phyloP scores from a whole-genome alignment of 2,888 invertebrate species.

The Dendrolimus houi region DNA sequence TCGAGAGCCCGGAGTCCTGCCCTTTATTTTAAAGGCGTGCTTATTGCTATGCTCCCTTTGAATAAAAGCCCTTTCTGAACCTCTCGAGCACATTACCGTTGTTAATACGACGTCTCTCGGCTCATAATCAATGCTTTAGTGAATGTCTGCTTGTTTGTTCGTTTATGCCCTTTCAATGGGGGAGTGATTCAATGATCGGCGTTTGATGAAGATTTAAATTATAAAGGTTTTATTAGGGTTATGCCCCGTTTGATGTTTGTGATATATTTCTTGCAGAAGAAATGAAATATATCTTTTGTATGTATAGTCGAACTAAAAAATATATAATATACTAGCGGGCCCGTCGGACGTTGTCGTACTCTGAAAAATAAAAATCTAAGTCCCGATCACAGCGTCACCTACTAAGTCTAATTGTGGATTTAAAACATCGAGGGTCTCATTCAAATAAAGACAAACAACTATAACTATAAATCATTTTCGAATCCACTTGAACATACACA shows the following conservation, averaged over 20 bases:
- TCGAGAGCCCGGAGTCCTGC: constrained; percentile 12
- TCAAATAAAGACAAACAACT: too few relatives aligned
- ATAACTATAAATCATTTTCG: too few relatives aligned
- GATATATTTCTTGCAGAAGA: too few relatives aligned
- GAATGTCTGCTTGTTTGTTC: constrained; percentile 2
- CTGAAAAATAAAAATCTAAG: too few relatives aligned
- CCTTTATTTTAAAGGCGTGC: constrained; percentile 40
- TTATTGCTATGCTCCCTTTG: constrained; percentile 38
- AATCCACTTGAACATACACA: too few relatives aligned
- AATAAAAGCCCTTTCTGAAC: constrained; percentile 48
- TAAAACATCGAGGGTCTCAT: too few relatives aligned
- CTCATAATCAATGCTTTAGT: constrained; percentile 51
- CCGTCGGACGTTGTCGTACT: too few relatives aligned
- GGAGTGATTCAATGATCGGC: background rate
- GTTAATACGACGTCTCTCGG: constrained; percentile 53
- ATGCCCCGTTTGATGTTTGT: background rate
- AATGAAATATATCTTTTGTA: too few relatives aligned
- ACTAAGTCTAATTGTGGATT: too few relatives aligned
- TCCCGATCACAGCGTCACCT: too few relatives aligned
- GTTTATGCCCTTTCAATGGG: background rate
- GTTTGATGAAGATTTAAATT: background rate
- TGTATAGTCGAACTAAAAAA: too few relatives aligned
- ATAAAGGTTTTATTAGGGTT: background rate
- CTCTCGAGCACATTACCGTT: constrained; percentile 56
- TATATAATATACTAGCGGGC: too few relatives aligned